Base-by-base conservation (phyloP, 2,888 invertebrate genomes). In the Meloe dianella region DNA sequence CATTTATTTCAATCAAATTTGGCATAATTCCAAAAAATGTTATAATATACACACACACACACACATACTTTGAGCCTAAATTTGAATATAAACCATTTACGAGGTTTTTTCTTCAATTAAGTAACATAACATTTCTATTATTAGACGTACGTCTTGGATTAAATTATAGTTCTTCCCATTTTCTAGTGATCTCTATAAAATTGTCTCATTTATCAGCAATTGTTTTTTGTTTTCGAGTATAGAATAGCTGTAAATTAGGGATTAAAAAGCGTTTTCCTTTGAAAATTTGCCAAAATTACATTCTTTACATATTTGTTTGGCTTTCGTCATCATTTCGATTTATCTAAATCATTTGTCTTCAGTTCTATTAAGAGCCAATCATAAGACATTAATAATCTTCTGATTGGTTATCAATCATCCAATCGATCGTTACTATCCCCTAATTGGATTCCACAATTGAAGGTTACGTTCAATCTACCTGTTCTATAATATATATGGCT, bases 1-100 rank as follows among this genome's bases (percentile, higher is more conserved):
- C 41, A n/a, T 41, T 41, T 41, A 41, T 41, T n/a, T 41, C 17
- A n/a, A 41, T 41, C n/a, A 41, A 41, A n/a, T 41, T 41, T 41
- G 41, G n/a, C 41, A 5, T n/a, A 41, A 7, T 41, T 41, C 41
- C 41, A 41, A 41, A 5, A 27, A 41, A 41, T 41, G n/a, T 41
- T 41, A 41, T 41, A 41, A 41, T 41, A 38, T 14, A 35, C 35
- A 35, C 35, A 35, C 35, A 35, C 35, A 35, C 35, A 35, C 30
- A 30, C 30, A 30, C 30, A 30, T 30, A 30, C 4, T 4, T 35
- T 12, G 4, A 35, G 12, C 12, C 14, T 35, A 35, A 35, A 35
- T 35, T 35, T 14, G 35, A 35, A 12, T 35, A 35, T 14, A 35
- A 35, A 35, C 35, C 4, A 32, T 9, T 32, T 32, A 12, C 4